phyloP scores from a whole-genome alignment of 1,140 invertebrate genomes.

The Drosophila pseudoobscura region DNA sequence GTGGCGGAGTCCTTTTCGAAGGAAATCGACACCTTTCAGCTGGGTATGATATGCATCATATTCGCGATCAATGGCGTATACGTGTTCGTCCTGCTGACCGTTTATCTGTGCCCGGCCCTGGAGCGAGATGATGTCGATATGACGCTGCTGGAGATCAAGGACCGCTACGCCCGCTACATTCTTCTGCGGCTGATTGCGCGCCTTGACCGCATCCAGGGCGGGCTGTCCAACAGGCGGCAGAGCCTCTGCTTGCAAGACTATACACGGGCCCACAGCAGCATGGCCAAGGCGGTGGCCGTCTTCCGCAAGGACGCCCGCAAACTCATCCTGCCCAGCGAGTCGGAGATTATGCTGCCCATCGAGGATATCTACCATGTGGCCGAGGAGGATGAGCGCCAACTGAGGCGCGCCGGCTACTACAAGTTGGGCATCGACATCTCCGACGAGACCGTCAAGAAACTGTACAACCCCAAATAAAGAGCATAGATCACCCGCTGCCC shows the following conservation, averaged over 20 bases:
- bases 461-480: slow-evolving; percentile 64
- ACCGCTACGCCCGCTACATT: slow-evolving; percentile 73
- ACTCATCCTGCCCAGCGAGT: slow-evolving; percentile 70
- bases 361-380: slow-evolving; percentile 75
- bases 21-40: slow-evolving; percentile 62
- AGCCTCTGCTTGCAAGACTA: slow-evolving; percentile 52
- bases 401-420: slow-evolving; percentile 64
- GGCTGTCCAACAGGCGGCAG: slow-evolving; percentile 53
- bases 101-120: slow-evolving; percentile 50
- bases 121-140: slow-evolving; percentile 45
- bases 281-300: slow-evolving; percentile 69
- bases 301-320: slow-evolving; percentile 79
- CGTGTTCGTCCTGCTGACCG: slow-evolving; percentile 53
- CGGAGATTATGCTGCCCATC: slow-evolving; percentile 72
- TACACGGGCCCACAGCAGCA: slow-evolving; percentile 61
- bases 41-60: slow-evolving; percentile 58
- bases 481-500: not conserved
- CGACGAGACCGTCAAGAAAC: slow-evolving; percentile 64
- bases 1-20: slow-evolving; percentile 43
- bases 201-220: slow-evolving; percentile 68
- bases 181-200: slow-evolving; percentile 71
- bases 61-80: slow-evolving; percentile 60
- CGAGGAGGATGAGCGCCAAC: slow-evolving; percentile 62
- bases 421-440: slow-evolving; percentile 66
- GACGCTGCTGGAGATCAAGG: slow-evolving; percentile 75